phyloP scores from a whole-genome alignment of 2,113 vertebrate species.

The Sapajus apella region DNA sequence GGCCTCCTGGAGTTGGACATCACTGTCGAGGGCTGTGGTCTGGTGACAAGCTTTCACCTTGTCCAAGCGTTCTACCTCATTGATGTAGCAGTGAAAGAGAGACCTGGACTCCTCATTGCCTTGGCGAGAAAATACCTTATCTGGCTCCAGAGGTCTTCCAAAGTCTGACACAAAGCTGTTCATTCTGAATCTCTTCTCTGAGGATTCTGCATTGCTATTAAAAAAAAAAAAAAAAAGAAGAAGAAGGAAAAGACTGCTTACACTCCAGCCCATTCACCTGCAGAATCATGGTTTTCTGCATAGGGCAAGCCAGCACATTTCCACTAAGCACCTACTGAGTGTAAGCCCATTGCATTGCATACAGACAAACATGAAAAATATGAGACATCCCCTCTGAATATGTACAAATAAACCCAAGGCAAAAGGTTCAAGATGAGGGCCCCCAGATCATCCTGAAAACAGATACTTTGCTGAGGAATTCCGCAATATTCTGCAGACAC shows the following conservation, averaged over 20 bases:
- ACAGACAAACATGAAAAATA: not conserved
- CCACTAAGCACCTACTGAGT: not conserved
- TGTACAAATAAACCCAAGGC: not conserved
- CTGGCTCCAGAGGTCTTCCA: slow-evolving; percentile 81
- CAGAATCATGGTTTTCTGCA: not conserved
- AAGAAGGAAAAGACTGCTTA: slow-evolving; percentile 27
- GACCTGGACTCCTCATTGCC: slow-evolving; percentile 86
- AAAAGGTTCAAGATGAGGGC: not conserved
- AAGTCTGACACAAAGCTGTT: slow-evolving; percentile 89
- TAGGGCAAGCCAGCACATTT: not conserved
- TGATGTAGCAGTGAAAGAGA: slow-evolving; percentile 92
- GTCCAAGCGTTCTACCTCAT: slow-evolving; percentile 85
- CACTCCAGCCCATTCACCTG: not conserved
- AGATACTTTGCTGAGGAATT: not conserved
- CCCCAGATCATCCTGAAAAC: not conserved
- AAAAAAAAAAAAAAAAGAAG: slow-evolving; percentile 42
- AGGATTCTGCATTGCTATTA: slow-evolving; percentile 87
- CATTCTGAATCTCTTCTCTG: slow-evolving; percentile 87
- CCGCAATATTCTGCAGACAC: not conserved
- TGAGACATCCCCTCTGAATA: not conserved
- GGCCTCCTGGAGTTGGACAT: slow-evolving; percentile 76
- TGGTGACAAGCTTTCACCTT: slow-evolving; percentile 72
- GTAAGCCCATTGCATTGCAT: not conserved
- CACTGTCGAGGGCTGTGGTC: slow-evolving; percentile 72
- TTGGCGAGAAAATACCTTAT: slow-evolving; percentile 87